Base-by-base conservation (phyloP, 2,797 vertebrate species). In the Myotis findleyi region DNA sequence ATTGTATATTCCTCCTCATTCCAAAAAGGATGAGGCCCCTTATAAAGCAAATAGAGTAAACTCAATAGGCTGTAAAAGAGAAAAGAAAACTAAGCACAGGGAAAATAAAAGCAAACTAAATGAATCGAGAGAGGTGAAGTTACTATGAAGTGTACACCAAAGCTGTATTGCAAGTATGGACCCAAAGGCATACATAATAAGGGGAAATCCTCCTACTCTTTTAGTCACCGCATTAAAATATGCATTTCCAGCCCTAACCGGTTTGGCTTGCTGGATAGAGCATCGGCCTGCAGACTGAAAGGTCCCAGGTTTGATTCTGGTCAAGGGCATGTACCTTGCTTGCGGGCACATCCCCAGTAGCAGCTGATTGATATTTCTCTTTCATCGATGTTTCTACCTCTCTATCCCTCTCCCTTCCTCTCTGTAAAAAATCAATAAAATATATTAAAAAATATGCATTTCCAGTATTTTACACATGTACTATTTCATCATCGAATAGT, bases 1-100 rank as follows among this genome's bases (percentile, higher is more conserved):
- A 73, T 90, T 27, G 1, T 82, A 49, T 92, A 38, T 79, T 95
- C 68, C 4, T 72, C 47, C 25, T 97, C 20, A 36, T 89, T 93
- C 18, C 55, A 79, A 21, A 91, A 72, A 41, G 21, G 44, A 12
- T 53, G 33, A 91, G 14, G 27, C 87, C 87, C 5, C 51, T 91
- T 91, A 62, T 64, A 89, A 89, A 89, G 55, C 44, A 79, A 87
- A 83, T 59, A 85, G 27, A 66, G 59, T 38, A 57, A 93, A 66
- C 44, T 23, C 47, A 80, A 25, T 21, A 76, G 69, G 18, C 4
- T 90, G 73, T 49, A 23, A 72, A 80, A 75, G 12, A 47, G 16
- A 36, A 95, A 77, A 66, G 23, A 87, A 88, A 76, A 73, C 7
- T 77, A 83, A 20, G 6, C 13, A 49, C 12, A 83, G 23, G 21